Base-by-base conservation (phyloP, 2,113 vertebrate genomes). In the Cyanoderma ruficeps region DNA sequence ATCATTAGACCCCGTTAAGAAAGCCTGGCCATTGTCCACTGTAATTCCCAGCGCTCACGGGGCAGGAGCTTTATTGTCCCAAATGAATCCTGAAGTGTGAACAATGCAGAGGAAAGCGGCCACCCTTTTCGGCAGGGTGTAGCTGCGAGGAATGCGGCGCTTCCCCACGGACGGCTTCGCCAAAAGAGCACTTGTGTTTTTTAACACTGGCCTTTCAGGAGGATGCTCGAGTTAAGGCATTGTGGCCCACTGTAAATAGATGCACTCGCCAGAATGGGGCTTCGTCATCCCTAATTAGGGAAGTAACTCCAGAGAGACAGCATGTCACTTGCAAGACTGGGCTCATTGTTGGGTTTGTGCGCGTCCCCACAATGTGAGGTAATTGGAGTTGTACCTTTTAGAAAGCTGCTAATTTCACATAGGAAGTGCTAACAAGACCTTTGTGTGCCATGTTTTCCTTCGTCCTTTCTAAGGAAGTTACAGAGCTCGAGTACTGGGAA, bases 401-500 rank as follows among this genome's bases (percentile, higher is more conserved):
- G 99, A 99, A 99, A 99, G 99, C 99, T 99, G 99, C 99, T 99
- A 99, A 99, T 99, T 99, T 99, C 98, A 97, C 98, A 99, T 99
- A 99, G 99, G 99, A 99, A 99, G 99, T 99, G 99, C 99, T 99
- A 99, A 99, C 99, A 99, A 99, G 99, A 99, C 99, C 99, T 99
- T 99, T 99, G 99, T 99, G 98, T 99, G 98, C 98, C 98, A 98
- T 99, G 99, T 99, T 99, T 99, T 99, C 99, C 99, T 99, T 99
- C 98, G 98, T 98, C 98, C 98, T 98, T 98, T 99, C 98, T 98
- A 98, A 99, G 98, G 98, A 99, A 99, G 99, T 99, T 98, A 98
- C 98, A 98, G 98, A 98, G 98, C 98, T 99, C 97, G 98, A 99
- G 99, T 98, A 98, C 98, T 98, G 98, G 99, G 99, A 99, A 99